Base-by-base conservation (phyloP, 2,797 vertebrate genomes). In the Gadopsis marmoratus region DNA sequence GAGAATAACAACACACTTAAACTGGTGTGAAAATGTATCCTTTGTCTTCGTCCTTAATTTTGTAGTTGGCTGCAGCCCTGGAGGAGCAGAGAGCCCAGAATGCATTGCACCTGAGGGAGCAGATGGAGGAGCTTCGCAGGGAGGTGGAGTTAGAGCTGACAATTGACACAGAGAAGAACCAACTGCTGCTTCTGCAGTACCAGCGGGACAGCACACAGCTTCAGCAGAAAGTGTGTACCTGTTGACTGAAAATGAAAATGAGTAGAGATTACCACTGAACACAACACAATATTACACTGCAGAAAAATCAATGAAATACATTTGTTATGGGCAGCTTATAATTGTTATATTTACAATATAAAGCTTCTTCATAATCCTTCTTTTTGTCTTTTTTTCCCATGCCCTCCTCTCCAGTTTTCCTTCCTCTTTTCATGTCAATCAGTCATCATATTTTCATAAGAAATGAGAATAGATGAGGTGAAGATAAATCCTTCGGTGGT, bases 131-230 rank as follows among this genome's bases (percentile, higher is more conserved):
- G 64, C 82, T 95, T 76, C 91, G 75, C 78, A 88, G 93, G 79
- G 95, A 96, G 77, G 88, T 88, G 13, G 92, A 91, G 33, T 78
- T 94, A 65, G 93, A 96, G 48, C 82, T 96, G 55, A 91, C 93
- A 23, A 91, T 91, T 29, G 95, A 96, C 75, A 95, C 90, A 55
- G 93, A 96, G 81, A 96, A 95, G 29, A 95, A 94, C 66, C 94
- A 95, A 74, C 90, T 95, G 19, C 63, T 96, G 37, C 87, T 96
- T 70, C 74, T 75, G 3, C 95, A 95, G 51, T 93, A 92, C 47
- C 94, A 95, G 82, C 86, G 78, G 23, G 94, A 96, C 9, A 90
- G 88, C 0, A 87, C 95, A 26, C 92, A 93, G 74, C 93, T 97
- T 1, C 93, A 95, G 82, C 83, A 72, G 61, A 95, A 96, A 96